Percentiles rank a stretch among this genome's conserved stretches.
These are phyloP conservation scores for Dromiciops gliroides DNA, from an alignment of 2,113 vertebrate genomes.

Conservation along the genomic window DNA sequence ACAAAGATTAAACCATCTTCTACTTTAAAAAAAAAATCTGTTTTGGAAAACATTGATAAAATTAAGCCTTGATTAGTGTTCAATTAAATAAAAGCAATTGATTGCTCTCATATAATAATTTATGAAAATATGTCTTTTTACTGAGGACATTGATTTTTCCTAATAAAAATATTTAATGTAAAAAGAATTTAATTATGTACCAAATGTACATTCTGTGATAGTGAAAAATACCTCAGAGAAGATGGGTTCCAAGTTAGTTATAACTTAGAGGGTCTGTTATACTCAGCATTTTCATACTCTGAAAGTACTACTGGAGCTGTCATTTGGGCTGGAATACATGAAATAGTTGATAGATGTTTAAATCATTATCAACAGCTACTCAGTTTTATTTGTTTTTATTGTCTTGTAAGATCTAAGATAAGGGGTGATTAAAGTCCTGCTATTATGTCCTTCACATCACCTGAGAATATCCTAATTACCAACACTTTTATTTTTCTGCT, in stretches of 20 bases:
- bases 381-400: conserved; percentile 52
- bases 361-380: conserved; percentile 54
- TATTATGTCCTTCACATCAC: background rate
- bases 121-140: conserved; percentile 49
- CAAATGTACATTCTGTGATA: conserved; percentile 5
- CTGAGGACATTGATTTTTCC: conserved; percentile 33
- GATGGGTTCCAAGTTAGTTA: conserved; percentile 32
- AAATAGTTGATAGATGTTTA: conserved; percentile 59
- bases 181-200: conserved; percentile 46
- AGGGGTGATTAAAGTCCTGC: conserved; percentile 3
- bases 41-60: conserved; percentile 43
- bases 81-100: background rate
- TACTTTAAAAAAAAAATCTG: conserved; percentile 42
- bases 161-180: conserved; percentile 39
- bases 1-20: conserved; percentile 49
- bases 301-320: background rate
- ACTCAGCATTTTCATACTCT: conserved; percentile 22
- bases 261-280: background rate
- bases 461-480: background rate
- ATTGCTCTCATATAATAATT: conserved; percentile 12
- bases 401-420: conserved; percentile 46
- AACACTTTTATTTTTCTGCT: conserved; percentile 45
- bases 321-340: conserved; percentile 53
- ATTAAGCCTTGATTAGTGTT: conserved; percentile 42
- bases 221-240: conserved; percentile 44